phyloP scores from a whole-genome alignment of 2,797 vertebrate species.

The Synaphobranchus kaupii region DNA sequence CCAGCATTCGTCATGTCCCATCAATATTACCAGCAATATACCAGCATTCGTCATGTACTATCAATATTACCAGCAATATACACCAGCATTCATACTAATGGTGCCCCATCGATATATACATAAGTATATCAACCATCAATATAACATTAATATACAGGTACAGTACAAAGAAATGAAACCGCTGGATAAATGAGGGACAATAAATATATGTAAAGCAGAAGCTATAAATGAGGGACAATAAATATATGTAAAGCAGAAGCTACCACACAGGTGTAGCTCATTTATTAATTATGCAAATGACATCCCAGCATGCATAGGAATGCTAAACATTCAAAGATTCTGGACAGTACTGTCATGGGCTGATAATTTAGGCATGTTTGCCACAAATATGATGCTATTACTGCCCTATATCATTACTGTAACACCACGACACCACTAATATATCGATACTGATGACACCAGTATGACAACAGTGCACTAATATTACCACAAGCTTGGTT shows the following conservation, averaged over 20 bases:
- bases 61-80: not conserved
- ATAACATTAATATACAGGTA: not conserved
- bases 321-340: not conserved
- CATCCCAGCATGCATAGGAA: too few species aligned
- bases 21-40: too few species aligned
- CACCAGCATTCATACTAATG: not conserved
- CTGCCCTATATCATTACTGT: not conserved
- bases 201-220: not conserved
- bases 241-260: not conserved
- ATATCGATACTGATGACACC: not conserved
- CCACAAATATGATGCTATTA: not conserved
- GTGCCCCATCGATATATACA: not conserved
- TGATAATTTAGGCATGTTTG: not conserved
- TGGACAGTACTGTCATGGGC: not conserved
- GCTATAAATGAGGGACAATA: not conserved
- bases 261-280: too few species aligned
- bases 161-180: not conserved
- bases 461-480: not conserved
- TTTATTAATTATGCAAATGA: too few species aligned
- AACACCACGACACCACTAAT: not conserved
- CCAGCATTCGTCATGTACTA: too few species aligned
- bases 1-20: too few species aligned
- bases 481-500: not conserved
- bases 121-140: not conserved
- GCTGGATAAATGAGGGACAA: not conserved